Conservation (phyloP, 2,113 vertebrate genomes). For the Catagonus wagneri region DNA sequence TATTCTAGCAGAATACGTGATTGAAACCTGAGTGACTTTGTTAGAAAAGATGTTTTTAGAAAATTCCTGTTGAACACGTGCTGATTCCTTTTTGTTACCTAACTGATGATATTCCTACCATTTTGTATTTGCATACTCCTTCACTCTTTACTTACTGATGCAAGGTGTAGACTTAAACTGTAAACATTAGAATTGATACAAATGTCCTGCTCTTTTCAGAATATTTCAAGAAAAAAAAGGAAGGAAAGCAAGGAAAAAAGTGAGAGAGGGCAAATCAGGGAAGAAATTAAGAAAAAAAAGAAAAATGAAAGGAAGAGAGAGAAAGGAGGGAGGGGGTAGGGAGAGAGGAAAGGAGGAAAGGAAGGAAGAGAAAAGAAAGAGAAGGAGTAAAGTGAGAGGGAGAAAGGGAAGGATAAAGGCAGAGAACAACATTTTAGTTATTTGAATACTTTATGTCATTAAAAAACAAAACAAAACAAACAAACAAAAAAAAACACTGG, state of each 20-base stretch:
- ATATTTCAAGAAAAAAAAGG: not conserved
- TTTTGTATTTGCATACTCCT: not conserved
- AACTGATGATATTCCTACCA: not conserved
- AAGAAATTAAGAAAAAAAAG: rapidly evolving
- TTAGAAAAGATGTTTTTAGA: not conserved
- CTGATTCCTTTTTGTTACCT: not conserved
- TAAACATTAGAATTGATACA: not conserved
- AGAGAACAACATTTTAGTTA: not conserved
- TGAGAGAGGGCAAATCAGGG: rapidly evolving
- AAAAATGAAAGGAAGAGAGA: not conserved
- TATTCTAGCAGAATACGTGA: not conserved
- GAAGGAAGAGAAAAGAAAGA: not conserved
- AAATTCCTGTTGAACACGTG: not conserved
- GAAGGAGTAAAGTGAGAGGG: rapidly evolving
- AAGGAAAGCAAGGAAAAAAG: not conserved
- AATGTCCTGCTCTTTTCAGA: not conserved
- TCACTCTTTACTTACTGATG: not conserved
- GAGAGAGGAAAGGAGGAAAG: rapidly evolving
- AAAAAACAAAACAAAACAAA: too few species aligned
- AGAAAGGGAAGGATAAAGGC: not conserved
- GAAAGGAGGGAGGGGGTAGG: rapidly evolving
- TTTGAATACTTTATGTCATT: not conserved
- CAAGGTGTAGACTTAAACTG: not conserved
- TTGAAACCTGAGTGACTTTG: not conserved
- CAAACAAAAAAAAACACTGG: not conserved